Percentiles rank a stretch among this genome's conserved stretches.
Evolutionary conservation across 2,797 vertebrate species (phyloP).

Genomic region (Bufotes viridis): DNA sequence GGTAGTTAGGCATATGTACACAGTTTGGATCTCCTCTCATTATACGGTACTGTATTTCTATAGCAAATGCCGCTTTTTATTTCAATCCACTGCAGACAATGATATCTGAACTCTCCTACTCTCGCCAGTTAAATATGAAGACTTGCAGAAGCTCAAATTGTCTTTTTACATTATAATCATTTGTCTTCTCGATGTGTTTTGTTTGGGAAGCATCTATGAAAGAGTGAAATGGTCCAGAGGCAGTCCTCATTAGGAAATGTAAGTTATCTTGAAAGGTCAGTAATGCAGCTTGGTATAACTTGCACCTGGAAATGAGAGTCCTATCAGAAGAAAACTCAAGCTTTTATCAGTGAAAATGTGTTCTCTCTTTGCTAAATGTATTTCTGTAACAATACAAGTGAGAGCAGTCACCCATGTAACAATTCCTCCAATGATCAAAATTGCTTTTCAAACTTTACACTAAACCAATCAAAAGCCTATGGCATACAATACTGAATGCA

Average conservation of each 20-base stretch:
- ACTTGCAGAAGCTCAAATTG: conserved; percentile 53
- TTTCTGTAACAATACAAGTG: conserved; percentile 56
- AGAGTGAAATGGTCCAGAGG: conserved; percentile 50
- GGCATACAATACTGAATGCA: neutral
- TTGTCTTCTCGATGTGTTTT: conserved; percentile 57
- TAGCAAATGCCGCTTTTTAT: conserved; percentile 37
- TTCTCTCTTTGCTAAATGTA: conserved; percentile 55
- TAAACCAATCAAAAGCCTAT: conserved; percentile 37
- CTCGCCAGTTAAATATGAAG: conserved; percentile 45
- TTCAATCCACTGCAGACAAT: conserved; percentile 56
- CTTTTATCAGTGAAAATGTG: conserved; percentile 53
- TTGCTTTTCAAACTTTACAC: conserved; percentile 45
- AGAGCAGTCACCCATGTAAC: conserved; percentile 57
- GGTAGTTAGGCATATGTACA: conserved; percentile 14
- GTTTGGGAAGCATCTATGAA: conserved; percentile 53
- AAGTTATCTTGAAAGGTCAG: conserved; percentile 63
- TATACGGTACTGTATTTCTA: conserved; percentile 36
- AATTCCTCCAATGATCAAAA: conserved; percentile 40
- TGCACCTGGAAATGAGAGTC: conserved; percentile 60
- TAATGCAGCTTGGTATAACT: conserved; percentile 59
- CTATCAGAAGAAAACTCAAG: conserved; percentile 52
- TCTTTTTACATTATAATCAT: conserved; percentile 60
- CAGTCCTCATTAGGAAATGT: conserved; percentile 60
- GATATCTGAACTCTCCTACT: conserved; percentile 57
- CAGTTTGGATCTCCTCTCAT: conserved; percentile 41